These are phyloP conservation scores for Phrynocephalus forsythii DNA, from an alignment of 2,797 vertebrate species.

Conservation along the genomic window DNA sequence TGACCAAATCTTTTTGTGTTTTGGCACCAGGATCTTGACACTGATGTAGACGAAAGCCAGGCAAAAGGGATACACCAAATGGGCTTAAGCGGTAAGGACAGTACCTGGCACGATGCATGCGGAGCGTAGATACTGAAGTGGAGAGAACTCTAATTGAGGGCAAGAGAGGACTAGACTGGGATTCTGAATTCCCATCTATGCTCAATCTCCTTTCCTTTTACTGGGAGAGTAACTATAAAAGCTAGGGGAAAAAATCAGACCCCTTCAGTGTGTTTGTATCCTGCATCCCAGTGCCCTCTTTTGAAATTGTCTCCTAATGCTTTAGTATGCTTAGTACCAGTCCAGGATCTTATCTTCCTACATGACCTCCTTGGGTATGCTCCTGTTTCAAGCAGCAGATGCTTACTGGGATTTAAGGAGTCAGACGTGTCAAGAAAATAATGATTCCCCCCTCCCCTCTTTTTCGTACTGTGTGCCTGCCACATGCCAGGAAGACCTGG, in stretches of 20 bases:
- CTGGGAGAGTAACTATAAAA: neutral
- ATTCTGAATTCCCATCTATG: too few species aligned
- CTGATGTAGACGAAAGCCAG: neutral
- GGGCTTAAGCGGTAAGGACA: too few species aligned
- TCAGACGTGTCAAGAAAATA: constrained; percentile 36
- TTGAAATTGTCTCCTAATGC: neutral
- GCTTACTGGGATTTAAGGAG: constrained; percentile 12
- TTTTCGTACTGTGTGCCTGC: constrained; percentile 19
- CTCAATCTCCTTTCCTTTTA: neutral
- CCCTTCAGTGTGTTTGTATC: neutral
- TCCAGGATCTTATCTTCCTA: neutral
- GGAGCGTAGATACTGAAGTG: neutral
- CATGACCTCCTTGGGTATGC: neutral
- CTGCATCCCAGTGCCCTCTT: neutral
- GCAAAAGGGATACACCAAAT: too few species aligned
- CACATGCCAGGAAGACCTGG: constrained; percentile 57
- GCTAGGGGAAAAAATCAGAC: neutral
- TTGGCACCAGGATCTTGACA: neutral
- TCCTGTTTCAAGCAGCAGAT: constrained; percentile 7
- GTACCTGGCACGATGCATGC: too few species aligned
- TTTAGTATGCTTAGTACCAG: accelerated
- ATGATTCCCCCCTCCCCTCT: constrained; percentile 21
- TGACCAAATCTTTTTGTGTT: too few species aligned
- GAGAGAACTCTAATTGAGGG: neutral
- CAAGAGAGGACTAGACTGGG: neutral